Conservation (phyloP, 2,888 invertebrate species). For the Harpalus rufipes region DNA sequence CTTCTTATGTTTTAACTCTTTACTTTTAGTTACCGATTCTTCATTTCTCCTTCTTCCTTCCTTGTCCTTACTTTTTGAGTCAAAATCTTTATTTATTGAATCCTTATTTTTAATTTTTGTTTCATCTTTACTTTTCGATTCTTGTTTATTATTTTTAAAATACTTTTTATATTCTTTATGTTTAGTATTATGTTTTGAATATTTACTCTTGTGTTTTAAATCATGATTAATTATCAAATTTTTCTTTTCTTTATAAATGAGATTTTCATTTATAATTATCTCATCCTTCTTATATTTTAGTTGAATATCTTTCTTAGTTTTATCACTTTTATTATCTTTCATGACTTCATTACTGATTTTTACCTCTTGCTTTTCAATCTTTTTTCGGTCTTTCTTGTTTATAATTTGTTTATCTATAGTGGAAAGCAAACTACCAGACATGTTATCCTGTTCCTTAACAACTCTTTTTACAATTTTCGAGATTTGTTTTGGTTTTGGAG, state of each 20-base stretch:
- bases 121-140: neutral
- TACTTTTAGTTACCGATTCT: too few species aligned
- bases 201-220: neutral
- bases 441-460: slow-evolving; percentile 67
- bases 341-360: too few species aligned
- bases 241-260: slow-evolving; percentile 8
- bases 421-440: slow-evolving; percentile 71
- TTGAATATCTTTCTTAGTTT: slow-evolving; percentile 9
- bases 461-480: slow-evolving; percentile 30
- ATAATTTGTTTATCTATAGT: slow-evolving; percentile 72
- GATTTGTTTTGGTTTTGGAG: slow-evolving; percentile 52
- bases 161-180: neutral
- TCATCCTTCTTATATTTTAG: slow-evolving; percentile 7
- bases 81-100: neutral
- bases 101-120: neutral
- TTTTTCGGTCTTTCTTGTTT: slow-evolving; percentile 62
- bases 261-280: neutral
- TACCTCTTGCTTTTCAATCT: slow-evolving; percentile 33
- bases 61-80: slow-evolving; percentile 6
- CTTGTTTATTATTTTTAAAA: too few species aligned
- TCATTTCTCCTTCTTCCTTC: neutral
- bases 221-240: neutral
- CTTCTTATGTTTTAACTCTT: neutral
- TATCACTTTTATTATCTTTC: slow-evolving; percentile 6
- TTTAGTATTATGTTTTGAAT: neutral